Percentiles rank a stretch among this genome's conserved stretches.
Conservation (phyloP, 1,140 invertebrate genomes). For the Colletes gigas region DNA sequence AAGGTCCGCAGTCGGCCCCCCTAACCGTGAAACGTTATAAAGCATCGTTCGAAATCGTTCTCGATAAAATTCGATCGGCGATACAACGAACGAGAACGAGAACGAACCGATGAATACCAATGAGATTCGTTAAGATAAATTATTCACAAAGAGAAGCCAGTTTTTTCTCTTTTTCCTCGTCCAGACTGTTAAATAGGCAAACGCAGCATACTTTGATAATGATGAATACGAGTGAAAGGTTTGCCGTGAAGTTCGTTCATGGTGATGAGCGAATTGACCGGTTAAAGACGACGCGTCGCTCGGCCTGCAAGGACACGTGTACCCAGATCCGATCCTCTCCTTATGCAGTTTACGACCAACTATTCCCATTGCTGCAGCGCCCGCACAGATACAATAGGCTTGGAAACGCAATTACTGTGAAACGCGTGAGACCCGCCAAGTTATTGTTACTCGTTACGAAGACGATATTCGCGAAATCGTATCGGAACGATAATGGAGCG, state of each 20-base stretch:
- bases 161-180: conserved; percentile 18
- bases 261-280: conserved; percentile 28
- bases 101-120: not conserved
- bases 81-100: not conserved
- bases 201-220: conserved; percentile 42
- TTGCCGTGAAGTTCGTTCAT: conserved; percentile 9
- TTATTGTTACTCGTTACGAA: not conserved
- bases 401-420: not conserved
- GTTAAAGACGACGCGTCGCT: conserved; percentile 28
- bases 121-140: conserved; percentile 23
- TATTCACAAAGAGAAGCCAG: conserved; percentile 32
- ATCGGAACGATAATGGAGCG: not conserved
- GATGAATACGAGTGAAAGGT: conserved; percentile 67
- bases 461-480: not conserved
- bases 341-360: not conserved
- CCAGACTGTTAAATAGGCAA: conserved; percentile 50
- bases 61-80: conserved; percentile 3
- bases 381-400: not conserved
- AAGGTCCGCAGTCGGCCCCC: not conserved
- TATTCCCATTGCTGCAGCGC: not conserved
- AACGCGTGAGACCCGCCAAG: not conserved
- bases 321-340: not conserved
- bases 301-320: conserved; percentile 46
- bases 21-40: not conserved
- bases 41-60: not conserved